Percentiles rank a stretch among this genome's conserved stretches.
Evolutionary conservation across 2,888 invertebrate genomes (phyloP).

Genomic region (Chironomus tentans): DNA sequence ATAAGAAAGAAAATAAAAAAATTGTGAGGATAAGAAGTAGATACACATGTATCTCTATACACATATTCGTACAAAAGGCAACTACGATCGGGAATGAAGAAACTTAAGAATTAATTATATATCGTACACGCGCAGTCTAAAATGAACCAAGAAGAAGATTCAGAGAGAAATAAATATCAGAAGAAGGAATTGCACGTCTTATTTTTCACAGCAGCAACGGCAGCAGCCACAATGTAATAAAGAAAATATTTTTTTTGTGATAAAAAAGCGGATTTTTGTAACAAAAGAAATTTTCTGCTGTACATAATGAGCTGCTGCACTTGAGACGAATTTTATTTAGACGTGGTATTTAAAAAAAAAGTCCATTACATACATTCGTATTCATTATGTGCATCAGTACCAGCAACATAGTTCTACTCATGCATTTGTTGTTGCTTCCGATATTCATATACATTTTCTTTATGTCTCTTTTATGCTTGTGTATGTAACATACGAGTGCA

Average conservation of each 20-base stretch:
- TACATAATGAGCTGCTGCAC: not conserved
- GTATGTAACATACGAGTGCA: not conserved
- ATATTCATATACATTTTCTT: not conserved
- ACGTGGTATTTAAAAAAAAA: constrained; percentile 7
- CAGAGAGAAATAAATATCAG: not conserved
- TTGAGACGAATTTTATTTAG: not conserved
- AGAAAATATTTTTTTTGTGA: too few relatives aligned
- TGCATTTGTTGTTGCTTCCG: not conserved
- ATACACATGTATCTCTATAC: not conserved
- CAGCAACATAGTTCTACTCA: not conserved
- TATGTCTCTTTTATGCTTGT: not conserved
- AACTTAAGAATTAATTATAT: not conserved
- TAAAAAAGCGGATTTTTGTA: too few relatives aligned
- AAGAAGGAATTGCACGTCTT: not conserved
- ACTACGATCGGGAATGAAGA: not conserved
- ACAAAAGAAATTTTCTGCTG: too few relatives aligned
- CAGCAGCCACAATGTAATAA: too few relatives aligned
- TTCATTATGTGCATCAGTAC: too few relatives aligned
- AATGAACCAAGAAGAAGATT: not conserved
- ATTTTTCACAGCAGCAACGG: not conserved
- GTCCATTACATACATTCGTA: too few relatives aligned
- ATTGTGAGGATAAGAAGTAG: not conserved
- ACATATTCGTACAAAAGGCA: not conserved
- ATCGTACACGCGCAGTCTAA: not conserved
- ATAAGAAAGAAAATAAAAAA: too few relatives aligned